Evolutionary conservation across 2,113 vertebrate species (phyloP), one percentile per base, ranked within the genome.

Genomic region (Vombatus ursinus): DNA sequence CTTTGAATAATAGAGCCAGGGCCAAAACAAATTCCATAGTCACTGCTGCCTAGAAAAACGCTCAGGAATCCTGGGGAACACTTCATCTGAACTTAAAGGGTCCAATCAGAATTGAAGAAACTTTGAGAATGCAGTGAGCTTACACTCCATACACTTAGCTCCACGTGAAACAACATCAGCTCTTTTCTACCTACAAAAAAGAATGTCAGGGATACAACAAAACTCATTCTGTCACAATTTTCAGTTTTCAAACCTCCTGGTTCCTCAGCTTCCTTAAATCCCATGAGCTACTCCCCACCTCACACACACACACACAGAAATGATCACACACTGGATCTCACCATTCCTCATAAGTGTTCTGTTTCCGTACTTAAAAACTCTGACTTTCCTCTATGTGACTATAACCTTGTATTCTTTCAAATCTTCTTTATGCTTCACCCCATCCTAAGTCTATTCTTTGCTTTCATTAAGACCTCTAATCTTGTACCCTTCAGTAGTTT

Each of bases 141-240:
- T n/a, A 16, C 26, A 53, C 89, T 89, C 47, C 9, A 31, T 96
- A 52, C 14, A 52, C 93, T 93, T 92, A 19, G 31, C 94, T 96
- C 90, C 47, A 10, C 2, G 16, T 68, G 61, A n/a, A 14, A 77
- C 84, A 48, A 49, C 50, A 89, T 24, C 31, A 89, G 22, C 24
- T 91, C 91, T 96, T 57, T 90, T 51, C 93, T 92, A 94, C 44
- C 3, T 48, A 89, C n/a, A 95, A 94, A 97, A 95, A 91, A 84
- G 52, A 93, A 77, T 31, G 8, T 37, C 61, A 90, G 47, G 61
- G 50, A 96, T 50, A 8, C 91, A 94, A 95, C 94, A 14, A 95
- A 95, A 95, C 28, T 94, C 49, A 94, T 95, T 10, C 84, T 50
- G 94, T 94, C 53, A 95, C 44, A 94, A 52, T 44, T 94, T 97